phyloP scores from a whole-genome alignment of 2,797 vertebrate genomes.

The Rhynchonycteris naso region DNA sequence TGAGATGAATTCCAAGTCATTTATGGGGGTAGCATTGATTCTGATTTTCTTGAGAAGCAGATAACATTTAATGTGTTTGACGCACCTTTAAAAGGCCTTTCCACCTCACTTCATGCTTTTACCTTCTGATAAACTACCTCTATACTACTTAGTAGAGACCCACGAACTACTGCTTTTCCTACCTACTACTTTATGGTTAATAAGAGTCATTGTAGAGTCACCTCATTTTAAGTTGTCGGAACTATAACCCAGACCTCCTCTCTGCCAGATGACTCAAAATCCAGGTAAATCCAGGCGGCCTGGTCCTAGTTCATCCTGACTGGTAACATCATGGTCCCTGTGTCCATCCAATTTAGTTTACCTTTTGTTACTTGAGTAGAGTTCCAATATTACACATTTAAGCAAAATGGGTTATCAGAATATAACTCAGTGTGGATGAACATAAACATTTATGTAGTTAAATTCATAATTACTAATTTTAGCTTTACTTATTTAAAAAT shows the following conservation, averaged over 20 bases:
- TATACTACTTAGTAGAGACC: background rate
- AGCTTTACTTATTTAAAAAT: background rate
- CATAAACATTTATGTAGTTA: background rate
- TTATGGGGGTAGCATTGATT: background rate
- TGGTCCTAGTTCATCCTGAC: background rate
- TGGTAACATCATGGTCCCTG: background rate
- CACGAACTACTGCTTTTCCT: background rate
- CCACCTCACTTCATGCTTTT: background rate
- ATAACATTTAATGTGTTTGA: background rate
- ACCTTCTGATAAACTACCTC: background rate
- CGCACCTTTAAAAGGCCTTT: background rate
- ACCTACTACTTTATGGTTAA: background rate
- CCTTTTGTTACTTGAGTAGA: background rate
- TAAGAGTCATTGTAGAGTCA: background rate
- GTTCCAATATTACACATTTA: background rate
- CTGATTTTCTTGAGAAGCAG: background rate
- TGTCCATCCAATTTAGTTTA: background rate
- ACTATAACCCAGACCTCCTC: background rate
- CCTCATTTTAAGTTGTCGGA: background rate
- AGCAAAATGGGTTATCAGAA: background rate
- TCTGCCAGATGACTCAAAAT: background rate
- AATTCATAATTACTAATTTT: background rate
- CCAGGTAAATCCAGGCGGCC: background rate
- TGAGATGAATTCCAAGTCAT: background rate
- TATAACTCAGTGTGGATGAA: background rate